phyloP scores from a whole-genome alignment of 2,113 vertebrate species.

The Dermatemys mawii region DNA sequence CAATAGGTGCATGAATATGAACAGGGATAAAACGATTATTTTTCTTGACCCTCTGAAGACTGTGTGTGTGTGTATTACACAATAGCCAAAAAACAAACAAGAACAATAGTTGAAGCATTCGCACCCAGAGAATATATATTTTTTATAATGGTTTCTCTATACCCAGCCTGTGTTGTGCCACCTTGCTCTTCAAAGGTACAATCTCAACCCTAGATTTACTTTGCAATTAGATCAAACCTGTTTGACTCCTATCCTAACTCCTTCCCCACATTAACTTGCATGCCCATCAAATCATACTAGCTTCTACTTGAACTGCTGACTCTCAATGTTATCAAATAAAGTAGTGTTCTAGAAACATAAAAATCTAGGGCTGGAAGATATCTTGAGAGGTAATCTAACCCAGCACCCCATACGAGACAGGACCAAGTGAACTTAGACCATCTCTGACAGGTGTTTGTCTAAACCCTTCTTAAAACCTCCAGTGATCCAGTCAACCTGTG shows the following conservation, averaged over 20 bases:
- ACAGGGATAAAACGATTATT: background rate
- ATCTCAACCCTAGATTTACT: background rate
- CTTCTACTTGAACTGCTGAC: background rate
- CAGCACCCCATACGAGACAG: background rate
- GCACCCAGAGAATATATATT: background rate
- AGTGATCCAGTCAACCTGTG: too few relatives aligned
- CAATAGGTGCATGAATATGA: background rate
- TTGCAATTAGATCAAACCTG: background rate
- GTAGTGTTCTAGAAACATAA: background rate
- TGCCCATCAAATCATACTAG: background rate
- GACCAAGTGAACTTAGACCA: background rate
- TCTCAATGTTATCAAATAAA: background rate
- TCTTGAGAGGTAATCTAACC: background rate
- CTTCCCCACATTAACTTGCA: too few relatives aligned
- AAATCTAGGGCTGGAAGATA: background rate
- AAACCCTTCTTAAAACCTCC: background rate
- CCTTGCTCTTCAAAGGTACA: background rate
- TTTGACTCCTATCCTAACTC: background rate
- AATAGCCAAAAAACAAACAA: background rate
- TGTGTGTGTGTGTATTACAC: background rate
- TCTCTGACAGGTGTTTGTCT: background rate
- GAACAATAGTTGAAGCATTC: background rate
- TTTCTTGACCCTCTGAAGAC: background rate
- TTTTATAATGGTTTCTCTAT: background rate
- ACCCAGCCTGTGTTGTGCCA: background rate